Percentiles rank a stretch among this genome's conserved stretches.
Evolutionary conservation across 2,113 vertebrate genomes (phyloP).

Genomic region (Speoplatyrhinus poulsoni): DNA sequence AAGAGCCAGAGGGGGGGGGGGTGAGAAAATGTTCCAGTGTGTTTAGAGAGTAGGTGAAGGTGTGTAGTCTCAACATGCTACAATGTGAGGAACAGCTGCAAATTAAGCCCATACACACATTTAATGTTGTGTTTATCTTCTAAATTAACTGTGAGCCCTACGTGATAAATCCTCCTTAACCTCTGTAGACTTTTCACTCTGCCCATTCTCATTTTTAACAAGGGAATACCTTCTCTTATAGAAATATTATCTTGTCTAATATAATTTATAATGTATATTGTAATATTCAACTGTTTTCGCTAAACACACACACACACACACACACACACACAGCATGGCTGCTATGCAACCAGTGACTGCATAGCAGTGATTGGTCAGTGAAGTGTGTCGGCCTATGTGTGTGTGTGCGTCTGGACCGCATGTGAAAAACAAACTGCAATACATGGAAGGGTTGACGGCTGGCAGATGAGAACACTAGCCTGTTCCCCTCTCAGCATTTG

Average conservation of each 20-base stretch:
- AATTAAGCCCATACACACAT: not conserved
- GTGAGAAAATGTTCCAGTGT: not conserved
- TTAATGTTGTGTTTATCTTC: too few relatives aligned
- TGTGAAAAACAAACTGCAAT: slow-evolving; percentile 63
- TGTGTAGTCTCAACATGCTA: not conserved
- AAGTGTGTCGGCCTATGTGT: not conserved
- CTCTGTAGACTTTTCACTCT: too few relatives aligned
- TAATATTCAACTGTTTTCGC: not conserved
- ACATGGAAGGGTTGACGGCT: not conserved
- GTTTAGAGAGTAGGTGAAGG: not conserved
- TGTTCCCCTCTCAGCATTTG: not conserved
- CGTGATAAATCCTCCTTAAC: too few relatives aligned
- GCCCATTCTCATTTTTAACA: not conserved
- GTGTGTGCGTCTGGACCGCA: slow-evolving; percentile 20
- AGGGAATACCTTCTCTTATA: not conserved
- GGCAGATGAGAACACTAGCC: not conserved
- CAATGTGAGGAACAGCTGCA: not conserved
- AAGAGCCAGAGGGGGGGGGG: slow-evolving; percentile 7
- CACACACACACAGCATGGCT: slow-evolving; percentile 4
- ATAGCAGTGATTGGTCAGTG: too few relatives aligned
- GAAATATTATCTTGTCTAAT: not conserved
- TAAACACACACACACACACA: slow-evolving; percentile 7
- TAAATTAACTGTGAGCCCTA: too few relatives aligned
- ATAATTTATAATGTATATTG: not conserved
- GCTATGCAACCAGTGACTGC: not conserved